These are phyloP conservation scores for Dione juno DNA, from an alignment of 2,888 invertebrate genomes.

Conservation along the genomic window DNA sequence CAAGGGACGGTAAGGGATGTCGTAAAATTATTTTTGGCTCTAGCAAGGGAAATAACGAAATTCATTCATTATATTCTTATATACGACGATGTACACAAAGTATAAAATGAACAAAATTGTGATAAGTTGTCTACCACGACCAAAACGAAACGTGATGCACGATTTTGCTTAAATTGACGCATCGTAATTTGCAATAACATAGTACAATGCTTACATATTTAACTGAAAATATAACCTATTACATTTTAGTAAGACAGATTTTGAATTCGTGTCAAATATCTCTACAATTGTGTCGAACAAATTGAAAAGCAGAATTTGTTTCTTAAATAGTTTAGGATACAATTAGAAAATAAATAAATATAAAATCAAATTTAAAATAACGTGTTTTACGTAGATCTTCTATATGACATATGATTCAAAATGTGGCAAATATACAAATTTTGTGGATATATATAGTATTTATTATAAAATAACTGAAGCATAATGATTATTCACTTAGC, in stretches of 20 bases:
- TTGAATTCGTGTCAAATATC: background rate
- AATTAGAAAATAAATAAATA: background rate
- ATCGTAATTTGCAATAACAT: constrained; percentile 19
- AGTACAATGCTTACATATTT: constrained; percentile 14
- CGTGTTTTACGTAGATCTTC: background rate
- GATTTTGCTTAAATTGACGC: constrained; percentile 27
- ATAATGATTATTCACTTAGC: constrained; percentile 28
- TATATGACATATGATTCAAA: background rate
- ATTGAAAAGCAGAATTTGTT: background rate
- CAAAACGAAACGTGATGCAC: constrained; percentile 31
- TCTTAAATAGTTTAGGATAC: background rate
- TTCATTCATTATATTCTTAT: background rate
- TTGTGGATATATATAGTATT: background rate
- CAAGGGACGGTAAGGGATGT: too few species aligned
- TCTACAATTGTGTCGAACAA: background rate
- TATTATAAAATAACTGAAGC: constrained; percentile 10
- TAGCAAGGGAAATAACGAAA: too few species aligned
- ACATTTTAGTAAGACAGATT: background rate
- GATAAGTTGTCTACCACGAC: constrained; percentile 11
- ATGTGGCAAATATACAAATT: background rate
- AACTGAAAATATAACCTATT: constrained; percentile 2
- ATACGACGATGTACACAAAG: background rate
- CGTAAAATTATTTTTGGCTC: too few species aligned
- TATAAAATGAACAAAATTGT: constrained; percentile 17
- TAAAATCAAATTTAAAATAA: background rate